Evolutionary conservation across 2,888 invertebrate species (phyloP).

Genomic region (Drosophila trichaetosa): DNA sequence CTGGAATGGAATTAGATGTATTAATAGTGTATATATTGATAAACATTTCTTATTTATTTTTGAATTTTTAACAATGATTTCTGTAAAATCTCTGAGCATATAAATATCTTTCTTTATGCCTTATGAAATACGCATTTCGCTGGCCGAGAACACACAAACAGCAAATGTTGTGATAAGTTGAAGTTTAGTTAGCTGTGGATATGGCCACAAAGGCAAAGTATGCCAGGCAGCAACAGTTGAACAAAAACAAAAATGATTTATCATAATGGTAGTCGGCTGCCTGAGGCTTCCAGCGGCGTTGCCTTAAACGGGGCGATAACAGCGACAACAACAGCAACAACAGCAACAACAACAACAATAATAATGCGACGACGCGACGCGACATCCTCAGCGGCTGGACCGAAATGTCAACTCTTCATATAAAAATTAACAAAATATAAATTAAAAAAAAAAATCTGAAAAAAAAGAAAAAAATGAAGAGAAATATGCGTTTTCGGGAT

Average conservation of each 20-base stretch:
- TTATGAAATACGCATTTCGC: constrained; percentile 6
- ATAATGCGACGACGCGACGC: constrained; percentile 54
- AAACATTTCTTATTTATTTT: too few species aligned
- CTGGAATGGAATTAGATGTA: neutral
- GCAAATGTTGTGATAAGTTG: constrained; percentile 50
- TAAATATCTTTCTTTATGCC: constrained; percentile 2
- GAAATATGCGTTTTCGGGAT: constrained; percentile 59
- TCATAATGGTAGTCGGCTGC: constrained; percentile 71
- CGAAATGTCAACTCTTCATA: constrained; percentile 81
- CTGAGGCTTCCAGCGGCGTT: constrained; percentile 70
- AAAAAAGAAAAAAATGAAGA: constrained; percentile 62
- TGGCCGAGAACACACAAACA: constrained; percentile 43
- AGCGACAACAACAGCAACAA: constrained; percentile 64
- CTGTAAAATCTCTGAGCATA: neutral
- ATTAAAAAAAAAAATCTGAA: constrained; percentile 64
- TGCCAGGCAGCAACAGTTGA: constrained; percentile 26
- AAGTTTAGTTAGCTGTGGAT: constrained; percentile 43
- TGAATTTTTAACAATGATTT: neutral
- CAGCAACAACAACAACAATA: constrained; percentile 20
- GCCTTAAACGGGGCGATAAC: constrained; percentile 65
- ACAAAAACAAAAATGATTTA: constrained; percentile 75
- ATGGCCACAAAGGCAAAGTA: constrained; percentile 30
- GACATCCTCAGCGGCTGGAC: constrained; percentile 43
- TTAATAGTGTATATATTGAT: neutral
- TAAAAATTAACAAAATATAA: constrained; percentile 82